phyloP scores from a whole-genome alignment of 2,888 invertebrate genomes.

The Scelioninae gen. 1 region DNA sequence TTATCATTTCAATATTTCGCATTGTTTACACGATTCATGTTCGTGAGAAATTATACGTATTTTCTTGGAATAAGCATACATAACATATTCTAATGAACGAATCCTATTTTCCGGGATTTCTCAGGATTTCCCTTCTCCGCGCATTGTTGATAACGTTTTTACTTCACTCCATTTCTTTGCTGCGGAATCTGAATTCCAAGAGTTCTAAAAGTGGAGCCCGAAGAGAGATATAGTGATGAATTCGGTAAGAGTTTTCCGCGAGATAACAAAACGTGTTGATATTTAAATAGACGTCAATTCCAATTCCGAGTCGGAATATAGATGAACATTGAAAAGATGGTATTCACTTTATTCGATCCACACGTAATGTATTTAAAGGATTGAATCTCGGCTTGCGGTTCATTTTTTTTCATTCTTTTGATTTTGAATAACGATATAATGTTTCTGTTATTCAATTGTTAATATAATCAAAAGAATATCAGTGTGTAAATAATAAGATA shows the following conservation, averaged over 20 bases:
- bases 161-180: constrained; percentile 34
- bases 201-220: constrained; percentile 35
- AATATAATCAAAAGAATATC: too few relatives aligned
- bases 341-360: constrained; percentile 33
- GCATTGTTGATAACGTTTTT: constrained; percentile 28
- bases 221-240: constrained; percentile 29
- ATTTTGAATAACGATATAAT: neutral
- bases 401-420: constrained; percentile 11
- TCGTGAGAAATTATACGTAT: neutral
- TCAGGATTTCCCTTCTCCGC: constrained; percentile 15
- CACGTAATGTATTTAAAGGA: constrained; percentile 33
- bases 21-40: neutral
- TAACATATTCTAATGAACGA: constrained; percentile 40
- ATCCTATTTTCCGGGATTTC: constrained; percentile 16
- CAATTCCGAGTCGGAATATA: constrained; percentile 19
- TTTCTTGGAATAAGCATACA: constrained; percentile 4
- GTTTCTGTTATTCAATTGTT: neutral
- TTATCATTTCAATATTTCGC: constrained; percentile 24
- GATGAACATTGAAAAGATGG: constrained; percentile 38
- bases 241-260: constrained; percentile 35
- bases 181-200: constrained; percentile 31
- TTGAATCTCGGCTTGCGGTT: constrained; percentile 19
- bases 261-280: constrained; percentile 42
- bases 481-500: too few relatives aligned
- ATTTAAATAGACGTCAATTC: constrained; percentile 44